Conservation (phyloP, 2,888 invertebrate genomes). For the Heliconius charithonia region DNA sequence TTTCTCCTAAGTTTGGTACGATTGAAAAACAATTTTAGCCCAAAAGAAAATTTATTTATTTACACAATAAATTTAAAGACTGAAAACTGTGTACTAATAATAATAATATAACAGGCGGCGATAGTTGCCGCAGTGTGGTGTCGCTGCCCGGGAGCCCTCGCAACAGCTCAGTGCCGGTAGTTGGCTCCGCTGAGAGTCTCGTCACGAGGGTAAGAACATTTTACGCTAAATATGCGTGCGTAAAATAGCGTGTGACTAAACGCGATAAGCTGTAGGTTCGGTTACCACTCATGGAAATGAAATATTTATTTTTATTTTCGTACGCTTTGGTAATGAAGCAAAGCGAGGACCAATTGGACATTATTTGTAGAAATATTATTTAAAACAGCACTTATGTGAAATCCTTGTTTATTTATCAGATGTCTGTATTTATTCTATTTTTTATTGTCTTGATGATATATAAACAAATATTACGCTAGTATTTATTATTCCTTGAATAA, state of each 20-base stretch:
- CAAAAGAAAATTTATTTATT: not conserved
- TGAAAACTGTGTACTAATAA: not conserved
- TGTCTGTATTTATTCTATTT: no score
- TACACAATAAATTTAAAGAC: not conserved
- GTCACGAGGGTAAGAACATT: slow-evolving; percentile 91
- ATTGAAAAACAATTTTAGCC: no score
- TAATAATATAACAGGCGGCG: slow-evolving; percentile 64
- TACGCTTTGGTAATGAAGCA: no score
- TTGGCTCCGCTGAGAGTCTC: slow-evolving; percentile 97
- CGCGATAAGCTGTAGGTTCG: not conserved
- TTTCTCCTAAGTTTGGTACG: no score
- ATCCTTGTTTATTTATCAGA: no score
- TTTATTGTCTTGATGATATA: no score
- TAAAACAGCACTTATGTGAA: no score
- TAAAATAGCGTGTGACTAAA: not conserved
- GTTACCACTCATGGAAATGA: not conserved
- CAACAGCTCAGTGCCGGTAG: slow-evolving; percentile 87
- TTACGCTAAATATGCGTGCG: no score
- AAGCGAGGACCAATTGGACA: no score
- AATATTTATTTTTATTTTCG: not conserved
- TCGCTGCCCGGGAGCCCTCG: slow-evolving; percentile 78
- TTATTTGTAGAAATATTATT: not conserved
- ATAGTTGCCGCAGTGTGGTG: slow-evolving; percentile 75
- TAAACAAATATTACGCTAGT: no score
- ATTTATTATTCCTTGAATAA: no score